Percentiles rank a stretch among this genome's conserved stretches.
These are phyloP conservation scores for Castor canadensis DNA, from an alignment of 2,113 vertebrate genomes.

Conservation along the genomic window DNA sequence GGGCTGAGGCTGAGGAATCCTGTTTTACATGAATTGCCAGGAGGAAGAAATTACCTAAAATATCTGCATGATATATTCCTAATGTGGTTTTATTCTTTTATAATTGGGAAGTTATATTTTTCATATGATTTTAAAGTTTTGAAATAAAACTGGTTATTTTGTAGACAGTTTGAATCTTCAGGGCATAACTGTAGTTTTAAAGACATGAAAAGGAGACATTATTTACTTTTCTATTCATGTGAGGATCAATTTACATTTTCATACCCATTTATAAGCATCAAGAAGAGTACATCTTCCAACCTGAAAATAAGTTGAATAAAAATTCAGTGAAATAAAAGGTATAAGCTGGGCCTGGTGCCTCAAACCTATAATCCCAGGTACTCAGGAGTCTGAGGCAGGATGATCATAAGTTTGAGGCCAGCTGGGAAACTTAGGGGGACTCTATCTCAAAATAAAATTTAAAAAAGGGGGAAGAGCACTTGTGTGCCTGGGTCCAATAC, in stretches of 20 bases:
- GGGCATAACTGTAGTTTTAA: neutral
- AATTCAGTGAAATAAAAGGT: neutral
- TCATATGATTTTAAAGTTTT: neutral
- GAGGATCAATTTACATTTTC: neutral
- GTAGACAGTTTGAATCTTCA: neutral
- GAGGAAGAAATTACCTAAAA: neutral
- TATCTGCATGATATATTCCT: neutral
- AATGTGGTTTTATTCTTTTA: neutral
- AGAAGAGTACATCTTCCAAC: neutral
- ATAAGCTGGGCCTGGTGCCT: no score
- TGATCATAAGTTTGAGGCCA: neutral
- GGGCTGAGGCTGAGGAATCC: neutral
- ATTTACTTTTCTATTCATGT: neutral
- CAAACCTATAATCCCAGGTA: neutral
- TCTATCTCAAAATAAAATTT: neutral
- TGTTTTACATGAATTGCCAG: neutral
- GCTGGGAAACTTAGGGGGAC: neutral
- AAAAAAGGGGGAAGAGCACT: neutral
- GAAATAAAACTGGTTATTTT: neutral
- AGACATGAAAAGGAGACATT: neutral
- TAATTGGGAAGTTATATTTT: neutral
- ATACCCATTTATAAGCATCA: neutral
- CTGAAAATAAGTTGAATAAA: neutral
- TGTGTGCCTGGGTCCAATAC: neutral
- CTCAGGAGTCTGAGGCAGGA: neutral